These are phyloP conservation scores for Sebastes hopkinsi DNA, from an alignment of 2,797 vertebrate genomes.

Conservation along the genomic window DNA sequence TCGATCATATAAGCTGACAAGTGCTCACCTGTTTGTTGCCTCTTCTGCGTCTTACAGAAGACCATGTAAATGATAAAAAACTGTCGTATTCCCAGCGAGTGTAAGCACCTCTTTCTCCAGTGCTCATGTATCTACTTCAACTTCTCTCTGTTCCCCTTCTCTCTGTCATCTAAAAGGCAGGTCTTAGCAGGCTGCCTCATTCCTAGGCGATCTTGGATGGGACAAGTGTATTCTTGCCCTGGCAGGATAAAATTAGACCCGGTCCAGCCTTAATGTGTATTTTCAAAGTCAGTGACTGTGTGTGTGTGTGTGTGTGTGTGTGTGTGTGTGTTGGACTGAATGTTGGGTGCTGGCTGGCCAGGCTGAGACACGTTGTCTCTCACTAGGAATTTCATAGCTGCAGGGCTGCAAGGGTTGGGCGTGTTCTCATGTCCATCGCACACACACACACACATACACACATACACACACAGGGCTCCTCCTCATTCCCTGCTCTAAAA, in stretches of 20 bases:
- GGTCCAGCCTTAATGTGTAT: conserved; percentile 46
- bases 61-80: conserved; percentile 34
- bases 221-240: conserved; percentile 75
- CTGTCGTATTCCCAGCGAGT: conserved; percentile 12
- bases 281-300: conserved; percentile 36
- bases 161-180: conserved; percentile 64
- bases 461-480: background rate
- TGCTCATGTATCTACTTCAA: conserved; percentile 27
- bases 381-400: conserved; percentile 71
- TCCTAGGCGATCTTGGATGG: conserved; percentile 67
- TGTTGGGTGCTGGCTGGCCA: conserved; percentile 56
- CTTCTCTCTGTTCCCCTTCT: conserved; percentile 16
- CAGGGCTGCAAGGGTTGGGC: conserved; percentile 54
- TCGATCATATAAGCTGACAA: background rate
- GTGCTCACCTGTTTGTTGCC: conserved; percentile 67
- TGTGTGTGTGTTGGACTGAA: conserved; percentile 26
- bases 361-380: conserved; percentile 75
- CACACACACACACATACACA: background rate
- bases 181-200: conserved; percentile 83
- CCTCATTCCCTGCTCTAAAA: conserved; percentile 33
- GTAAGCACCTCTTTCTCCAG: conserved; percentile 14
- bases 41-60: conserved; percentile 73
- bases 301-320: conserved; percentile 25
- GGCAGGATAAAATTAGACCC: conserved; percentile 57
- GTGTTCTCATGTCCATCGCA: conserved; percentile 31